Percentiles rank a stretch among this genome's conserved stretches.
Evolutionary conservation across 2,113 vertebrate genomes (phyloP).

Genomic region (Choloepus hoffmanni): DNA sequence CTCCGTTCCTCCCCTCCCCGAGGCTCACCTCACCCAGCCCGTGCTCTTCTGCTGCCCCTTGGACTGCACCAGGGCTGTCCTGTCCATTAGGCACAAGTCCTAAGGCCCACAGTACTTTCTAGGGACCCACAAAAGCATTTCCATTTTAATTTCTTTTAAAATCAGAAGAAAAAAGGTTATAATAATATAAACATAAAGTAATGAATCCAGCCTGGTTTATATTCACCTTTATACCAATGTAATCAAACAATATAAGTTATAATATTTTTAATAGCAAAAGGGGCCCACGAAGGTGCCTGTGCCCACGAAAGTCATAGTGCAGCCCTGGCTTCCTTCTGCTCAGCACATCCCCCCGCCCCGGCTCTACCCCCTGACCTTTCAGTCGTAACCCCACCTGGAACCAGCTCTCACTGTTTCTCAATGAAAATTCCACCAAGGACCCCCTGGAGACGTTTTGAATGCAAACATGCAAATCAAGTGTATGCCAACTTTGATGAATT

Average conservation of each 20-base stretch:
- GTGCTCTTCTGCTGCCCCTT: neutral
- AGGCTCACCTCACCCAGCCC: neutral
- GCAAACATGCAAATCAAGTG: neutral
- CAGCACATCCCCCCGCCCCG: neutral
- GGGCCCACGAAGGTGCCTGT: neutral
- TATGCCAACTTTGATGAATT: constrained; percentile 55
- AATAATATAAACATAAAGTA: neutral
- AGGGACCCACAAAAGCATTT: neutral
- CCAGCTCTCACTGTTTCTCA: neutral
- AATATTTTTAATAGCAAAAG: neutral
- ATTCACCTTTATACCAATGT: neutral
- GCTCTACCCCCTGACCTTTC: neutral
- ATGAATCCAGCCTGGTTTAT: neutral
- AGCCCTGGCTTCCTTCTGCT: neutral
- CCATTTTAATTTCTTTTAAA: constrained; percentile 28
- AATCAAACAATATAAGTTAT: neutral
- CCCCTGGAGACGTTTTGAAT: neutral
- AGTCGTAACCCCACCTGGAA: rapidly evolving
- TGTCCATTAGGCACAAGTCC: neutral
- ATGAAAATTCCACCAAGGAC: neutral
- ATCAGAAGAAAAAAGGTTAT: neutral
- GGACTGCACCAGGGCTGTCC: neutral
- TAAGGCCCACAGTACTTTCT: neutral
- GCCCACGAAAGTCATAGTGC: neutral
- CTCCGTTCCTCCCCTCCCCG: too few species aligned